Evolutionary conservation across 2,113 vertebrate species (phyloP).

Genomic region (Mohoua ochrocephala): DNA sequence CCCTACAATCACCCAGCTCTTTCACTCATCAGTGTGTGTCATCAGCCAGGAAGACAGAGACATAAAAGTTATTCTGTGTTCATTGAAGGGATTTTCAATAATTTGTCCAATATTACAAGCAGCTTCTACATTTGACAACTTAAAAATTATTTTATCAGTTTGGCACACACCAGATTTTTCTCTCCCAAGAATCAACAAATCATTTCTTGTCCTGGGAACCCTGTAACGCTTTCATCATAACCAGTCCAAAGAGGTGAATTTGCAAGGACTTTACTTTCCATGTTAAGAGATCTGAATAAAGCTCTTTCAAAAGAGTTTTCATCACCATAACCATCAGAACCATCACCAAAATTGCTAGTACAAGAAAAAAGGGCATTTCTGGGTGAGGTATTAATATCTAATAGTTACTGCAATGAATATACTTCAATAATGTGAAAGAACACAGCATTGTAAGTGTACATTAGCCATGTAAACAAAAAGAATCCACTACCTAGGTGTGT

Average conservation of each 20-base stretch:
- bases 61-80: neutral
- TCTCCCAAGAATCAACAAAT: neutral
- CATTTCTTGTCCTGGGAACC: neutral
- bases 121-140: neutral
- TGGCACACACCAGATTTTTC: neutral
- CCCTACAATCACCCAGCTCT: neutral
- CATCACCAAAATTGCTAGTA: neutral
- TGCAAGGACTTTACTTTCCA: neutral
- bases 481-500: neutral
- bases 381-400: neutral
- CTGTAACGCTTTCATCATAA: neutral
- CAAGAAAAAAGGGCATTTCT: neutral
- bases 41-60: neutral
- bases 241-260: neutral
- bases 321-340: neutral
- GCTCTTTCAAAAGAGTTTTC: neutral
- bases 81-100: neutral
- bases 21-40: neutral
- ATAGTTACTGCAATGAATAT: neutral
- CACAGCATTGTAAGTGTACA: neutral
- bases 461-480: neutral
- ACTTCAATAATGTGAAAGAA: neutral
- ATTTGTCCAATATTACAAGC: neutral
- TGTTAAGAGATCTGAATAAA: neutral
- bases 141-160: neutral